Conservation (phyloP, 2,888 invertebrate species). For the Clepsis dumicolana region DNA sequence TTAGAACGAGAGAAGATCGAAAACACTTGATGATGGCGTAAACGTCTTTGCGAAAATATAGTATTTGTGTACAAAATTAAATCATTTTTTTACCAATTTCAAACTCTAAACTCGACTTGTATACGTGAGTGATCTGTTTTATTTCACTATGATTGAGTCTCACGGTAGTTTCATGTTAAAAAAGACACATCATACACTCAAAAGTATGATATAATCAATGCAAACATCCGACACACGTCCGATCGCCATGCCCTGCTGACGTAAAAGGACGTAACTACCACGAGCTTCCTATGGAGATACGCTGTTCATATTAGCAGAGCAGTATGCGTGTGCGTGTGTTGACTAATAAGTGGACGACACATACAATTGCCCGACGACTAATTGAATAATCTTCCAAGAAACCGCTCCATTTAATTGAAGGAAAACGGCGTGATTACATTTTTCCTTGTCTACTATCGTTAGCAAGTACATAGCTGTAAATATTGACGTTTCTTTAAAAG, state of each 20-base stretch:
- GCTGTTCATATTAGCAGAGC: too few species aligned
- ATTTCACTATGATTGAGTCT: not conserved
- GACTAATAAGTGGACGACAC: slow-evolving; percentile 21
- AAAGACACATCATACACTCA: not conserved
- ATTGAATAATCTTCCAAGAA: slow-evolving; percentile 36
- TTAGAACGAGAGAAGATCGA: too few species aligned
- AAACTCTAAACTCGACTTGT: too few species aligned
- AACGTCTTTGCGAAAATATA: too few species aligned
- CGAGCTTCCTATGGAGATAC: too few species aligned
- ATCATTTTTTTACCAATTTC: too few species aligned
- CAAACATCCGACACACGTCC: slow-evolving; percentile 7
- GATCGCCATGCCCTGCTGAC: not conserved
- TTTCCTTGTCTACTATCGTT: slow-evolving; percentile 19
- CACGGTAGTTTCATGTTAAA: too few species aligned
- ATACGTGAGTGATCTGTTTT: too few species aligned
- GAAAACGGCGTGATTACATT: slow-evolving; percentile 20
- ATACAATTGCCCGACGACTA: slow-evolving; percentile 10
- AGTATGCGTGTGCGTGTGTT: not conserved
- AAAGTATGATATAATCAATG: not conserved
- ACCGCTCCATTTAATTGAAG: slow-evolving; percentile 15
- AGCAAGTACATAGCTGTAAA: not conserved
- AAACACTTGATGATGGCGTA: too few species aligned
- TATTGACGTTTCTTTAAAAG: not conserved
- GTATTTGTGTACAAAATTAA: too few species aligned
- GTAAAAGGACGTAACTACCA: too few species aligned